These are phyloP conservation scores for Cyclargus thomasi DNA, from an alignment of 1,140 invertebrate species.

Conservation along the genomic window DNA sequence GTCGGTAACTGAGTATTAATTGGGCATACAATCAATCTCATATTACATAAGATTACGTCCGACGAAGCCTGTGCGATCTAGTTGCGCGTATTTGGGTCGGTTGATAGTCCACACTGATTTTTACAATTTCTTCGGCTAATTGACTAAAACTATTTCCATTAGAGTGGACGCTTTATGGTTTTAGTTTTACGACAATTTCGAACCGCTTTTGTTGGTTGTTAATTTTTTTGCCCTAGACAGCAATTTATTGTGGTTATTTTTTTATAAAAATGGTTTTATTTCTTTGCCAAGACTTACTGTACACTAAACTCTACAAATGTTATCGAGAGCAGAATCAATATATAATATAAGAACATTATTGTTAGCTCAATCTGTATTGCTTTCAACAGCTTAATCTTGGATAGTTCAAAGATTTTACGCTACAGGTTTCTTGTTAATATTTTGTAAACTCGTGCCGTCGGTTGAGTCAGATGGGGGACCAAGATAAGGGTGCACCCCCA, in stretches of 20 bases:
- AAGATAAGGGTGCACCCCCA: conserved; percentile 45
- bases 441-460: conserved; percentile 15
- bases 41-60: conserved; percentile 24
- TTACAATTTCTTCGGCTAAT: not conserved
- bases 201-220: too few relatives aligned
- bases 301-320: not conserved
- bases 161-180: not conserved
- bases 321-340: not conserved
- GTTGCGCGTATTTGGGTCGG: not conserved
- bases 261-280: too few relatives aligned
- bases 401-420: not conserved
- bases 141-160: not conserved
- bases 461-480: conserved; percentile 37
- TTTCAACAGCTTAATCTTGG: not conserved
- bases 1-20: conserved; percentile 22
- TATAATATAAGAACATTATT: not conserved
- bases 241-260: too few relatives aligned
- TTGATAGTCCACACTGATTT: not conserved
- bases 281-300: not conserved
- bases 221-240: too few relatives aligned
- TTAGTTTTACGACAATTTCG: not conserved
- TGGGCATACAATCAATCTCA: conserved; percentile 28
- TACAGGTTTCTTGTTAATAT: conserved; percentile 8
- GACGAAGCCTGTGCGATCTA: conserved; percentile 7
- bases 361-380: not conserved